Percentiles rank a stretch among this genome's conserved stretches.
phyloP scores from a whole-genome alignment of 2,797 vertebrate species.

The Chanos chanos region DNA sequence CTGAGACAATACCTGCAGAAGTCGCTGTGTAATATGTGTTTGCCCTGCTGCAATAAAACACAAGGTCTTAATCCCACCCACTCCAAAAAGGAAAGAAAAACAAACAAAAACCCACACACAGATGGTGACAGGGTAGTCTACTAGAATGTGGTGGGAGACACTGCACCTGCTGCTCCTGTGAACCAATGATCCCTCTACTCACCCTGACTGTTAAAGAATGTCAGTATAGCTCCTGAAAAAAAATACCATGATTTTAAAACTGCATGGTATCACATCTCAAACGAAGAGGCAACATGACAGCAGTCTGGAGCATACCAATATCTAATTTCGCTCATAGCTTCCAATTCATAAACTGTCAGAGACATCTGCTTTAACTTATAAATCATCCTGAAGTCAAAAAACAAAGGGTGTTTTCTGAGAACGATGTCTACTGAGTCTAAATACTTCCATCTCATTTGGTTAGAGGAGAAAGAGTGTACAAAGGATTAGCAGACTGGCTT shows the following conservation, averaged over 20 bases:
- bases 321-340: constrained; percentile 28
- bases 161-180: constrained; percentile 63
- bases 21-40: too few species aligned
- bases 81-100: neutral
- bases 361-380: neutral
- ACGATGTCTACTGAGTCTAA: too few species aligned
- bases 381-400: neutral
- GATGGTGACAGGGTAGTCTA: constrained; percentile 45
- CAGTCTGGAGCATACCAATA: constrained; percentile 1
- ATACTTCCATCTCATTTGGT: too few species aligned
- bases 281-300: constrained; percentile 52
- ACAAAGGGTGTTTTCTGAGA: neutral
- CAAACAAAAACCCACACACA: constrained; percentile 27
- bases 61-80: too few species aligned
- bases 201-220: constrained; percentile 69
- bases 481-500: neutral
- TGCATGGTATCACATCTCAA: constrained; percentile 47
- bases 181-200: constrained; percentile 63
- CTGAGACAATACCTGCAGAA: too few species aligned
- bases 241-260: constrained; percentile 57
- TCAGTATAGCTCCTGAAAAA: constrained; percentile 48
- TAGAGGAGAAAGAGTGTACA: neutral
- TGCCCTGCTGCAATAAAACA: too few species aligned
- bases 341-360: neutral
- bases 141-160: constrained; percentile 46